These are phyloP conservation scores for Antennarius maculatus DNA, from an alignment of 2,797 vertebrate genomes.

Conservation along the genomic window DNA sequence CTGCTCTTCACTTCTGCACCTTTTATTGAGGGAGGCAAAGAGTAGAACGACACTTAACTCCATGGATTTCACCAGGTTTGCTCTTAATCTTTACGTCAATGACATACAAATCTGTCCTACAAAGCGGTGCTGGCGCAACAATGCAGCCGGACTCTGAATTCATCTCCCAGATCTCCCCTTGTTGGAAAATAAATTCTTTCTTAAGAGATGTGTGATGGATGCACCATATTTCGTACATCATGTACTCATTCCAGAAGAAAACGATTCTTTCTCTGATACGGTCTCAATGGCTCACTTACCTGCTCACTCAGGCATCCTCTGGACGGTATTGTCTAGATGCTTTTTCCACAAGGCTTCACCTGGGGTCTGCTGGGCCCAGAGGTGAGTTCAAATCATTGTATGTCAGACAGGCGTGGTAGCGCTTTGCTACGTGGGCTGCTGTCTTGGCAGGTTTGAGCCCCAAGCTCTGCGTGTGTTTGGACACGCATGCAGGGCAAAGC, in stretches of 20 bases:
- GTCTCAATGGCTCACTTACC: slow-evolving; percentile 43
- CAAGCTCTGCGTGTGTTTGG: slow-evolving; percentile 36
- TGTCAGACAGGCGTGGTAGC: slow-evolving; percentile 48
- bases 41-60: slow-evolving; percentile 42
- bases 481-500: slow-evolving; percentile 25
- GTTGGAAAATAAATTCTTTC: slow-evolving; percentile 58
- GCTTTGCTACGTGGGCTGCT: slow-evolving; percentile 34
- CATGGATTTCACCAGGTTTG: slow-evolving; percentile 41
- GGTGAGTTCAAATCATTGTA: slow-evolving; percentile 40
- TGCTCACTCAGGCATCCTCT: slow-evolving; percentile 47
- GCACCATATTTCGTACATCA: slow-evolving; percentile 45
- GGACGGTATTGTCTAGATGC: slow-evolving; percentile 36
- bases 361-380: slow-evolving; percentile 37
- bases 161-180: slow-evolving; percentile 36
- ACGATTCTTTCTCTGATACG: slow-evolving; percentile 38
- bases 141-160: slow-evolving; percentile 33
- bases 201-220: slow-evolving; percentile 57
- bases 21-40: slow-evolving; percentile 48
- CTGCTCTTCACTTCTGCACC: slow-evolving; percentile 49
- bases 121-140: slow-evolving; percentile 40
- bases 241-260: slow-evolving; percentile 58
- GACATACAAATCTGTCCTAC: slow-evolving; percentile 44
- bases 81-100: slow-evolving; percentile 26
- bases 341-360: slow-evolving; percentile 58
- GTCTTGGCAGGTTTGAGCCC: slow-evolving; percentile 34